Evolutionary conservation across 2,888 invertebrate species (phyloP).

Genomic region (Trichogramma dendrolimi): DNA sequence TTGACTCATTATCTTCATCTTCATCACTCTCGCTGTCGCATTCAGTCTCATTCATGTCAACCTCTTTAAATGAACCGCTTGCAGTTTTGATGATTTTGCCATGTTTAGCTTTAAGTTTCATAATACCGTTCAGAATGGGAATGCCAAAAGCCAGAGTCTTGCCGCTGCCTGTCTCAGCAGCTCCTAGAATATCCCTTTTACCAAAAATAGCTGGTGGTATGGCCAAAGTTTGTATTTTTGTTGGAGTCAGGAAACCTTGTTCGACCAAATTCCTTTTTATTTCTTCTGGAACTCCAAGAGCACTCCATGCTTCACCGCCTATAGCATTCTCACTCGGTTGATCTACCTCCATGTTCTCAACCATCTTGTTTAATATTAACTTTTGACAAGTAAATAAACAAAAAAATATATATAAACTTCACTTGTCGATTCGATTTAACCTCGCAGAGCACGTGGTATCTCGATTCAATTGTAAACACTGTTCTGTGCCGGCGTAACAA

Average conservation of each 20-base stretch:
- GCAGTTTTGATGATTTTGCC: conserved; percentile 36
- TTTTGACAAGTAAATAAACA: no score
- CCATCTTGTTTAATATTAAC: no score
- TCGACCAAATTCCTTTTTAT: conserved; percentile 73
- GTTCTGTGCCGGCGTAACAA: no score
- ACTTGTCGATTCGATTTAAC: no score
- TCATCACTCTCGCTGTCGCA: conserved; percentile 51
- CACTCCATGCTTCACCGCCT: conserved; percentile 55
- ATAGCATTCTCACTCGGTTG: no score
- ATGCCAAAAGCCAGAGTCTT: conserved; percentile 97
- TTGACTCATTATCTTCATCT: conserved; percentile 45
- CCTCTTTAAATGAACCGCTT: conserved; percentile 40
- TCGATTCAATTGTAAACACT: no score
- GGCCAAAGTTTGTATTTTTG: conserved; percentile 79
- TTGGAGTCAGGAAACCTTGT: conserved; percentile 75
- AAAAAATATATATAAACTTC: no score
- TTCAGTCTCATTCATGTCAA: conserved; percentile 36
- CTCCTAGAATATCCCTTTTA: conserved; percentile 89
- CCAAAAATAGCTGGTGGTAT: conserved; percentile 83
- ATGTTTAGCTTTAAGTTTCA: conserved; percentile 60
- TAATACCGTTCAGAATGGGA: conserved; percentile 82
- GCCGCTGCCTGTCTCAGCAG: conserved; percentile 98
- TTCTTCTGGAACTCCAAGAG: conserved; percentile 64
- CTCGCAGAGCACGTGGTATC: no score
- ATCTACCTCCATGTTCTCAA: no score